phyloP scores from a whole-genome alignment of 2,888 invertebrate species.

The Chouioia cunea region DNA sequence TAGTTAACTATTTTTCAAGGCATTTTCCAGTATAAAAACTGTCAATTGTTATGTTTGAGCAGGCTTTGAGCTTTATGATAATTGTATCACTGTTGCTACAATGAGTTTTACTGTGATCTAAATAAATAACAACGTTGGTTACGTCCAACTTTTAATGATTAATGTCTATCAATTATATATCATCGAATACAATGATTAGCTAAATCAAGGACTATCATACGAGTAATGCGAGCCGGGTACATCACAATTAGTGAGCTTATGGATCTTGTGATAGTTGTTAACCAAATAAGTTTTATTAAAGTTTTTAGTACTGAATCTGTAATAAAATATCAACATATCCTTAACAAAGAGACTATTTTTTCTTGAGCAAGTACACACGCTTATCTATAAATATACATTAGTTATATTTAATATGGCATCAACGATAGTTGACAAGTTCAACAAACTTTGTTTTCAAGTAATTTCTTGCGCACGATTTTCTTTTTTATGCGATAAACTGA shows the following conservation, averaged over 20 bases:
- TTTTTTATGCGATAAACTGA: background rate
- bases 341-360: slow-evolving; percentile 33
- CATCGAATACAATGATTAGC: slow-evolving; percentile 19
- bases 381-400: slow-evolving; percentile 19
- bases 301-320: slow-evolving; percentile 9
- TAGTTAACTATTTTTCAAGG: background rate
- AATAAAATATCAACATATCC: slow-evolving; percentile 17
- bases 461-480: background rate
- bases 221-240: background rate
- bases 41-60: slow-evolving; percentile 42
- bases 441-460: slow-evolving; percentile 26
- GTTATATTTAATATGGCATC: background rate
- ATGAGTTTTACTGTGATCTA: slow-evolving; percentile 53
- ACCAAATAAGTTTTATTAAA: slow-evolving; percentile 27
- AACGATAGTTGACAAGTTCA: slow-evolving; percentile 38
- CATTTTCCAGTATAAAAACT: background rate
- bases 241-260: background rate
- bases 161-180: slow-evolving; percentile 31
- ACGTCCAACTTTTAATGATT: slow-evolving; percentile 33
- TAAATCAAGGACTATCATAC: slow-evolving; percentile 8
- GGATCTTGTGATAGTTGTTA: slow-evolving; percentile 24
- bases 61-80: slow-evolving; percentile 42
- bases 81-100: slow-evolving; percentile 50
- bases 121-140: slow-evolving; percentile 49
- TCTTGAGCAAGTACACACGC: slow-evolving; percentile 17